Percentiles rank a stretch among this genome's conserved stretches.
Conservation (phyloP, 2,888 invertebrate species). For the Andrena trimmerana region DNA sequence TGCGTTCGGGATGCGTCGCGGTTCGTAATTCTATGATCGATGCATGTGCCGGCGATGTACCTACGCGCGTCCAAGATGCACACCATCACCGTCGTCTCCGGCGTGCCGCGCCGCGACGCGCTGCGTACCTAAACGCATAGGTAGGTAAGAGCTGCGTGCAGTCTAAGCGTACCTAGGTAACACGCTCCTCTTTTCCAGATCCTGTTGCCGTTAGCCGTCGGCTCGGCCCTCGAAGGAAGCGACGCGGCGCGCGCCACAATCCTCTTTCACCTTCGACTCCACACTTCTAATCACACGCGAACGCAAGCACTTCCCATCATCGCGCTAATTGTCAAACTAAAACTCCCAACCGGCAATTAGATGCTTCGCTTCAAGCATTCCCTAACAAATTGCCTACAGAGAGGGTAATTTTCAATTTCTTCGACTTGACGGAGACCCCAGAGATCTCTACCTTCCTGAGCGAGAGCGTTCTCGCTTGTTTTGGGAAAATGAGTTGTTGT, state of each 20-base stretch:
- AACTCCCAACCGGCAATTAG: no score
- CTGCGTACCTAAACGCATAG: constrained; percentile 2
- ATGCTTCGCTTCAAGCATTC: background rate
- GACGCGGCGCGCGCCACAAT: constrained; percentile 3
- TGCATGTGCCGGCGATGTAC: constrained; percentile 20
- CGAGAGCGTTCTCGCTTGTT: constrained; percentile 13
- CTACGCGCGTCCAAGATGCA: no score
- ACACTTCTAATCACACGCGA: background rate
- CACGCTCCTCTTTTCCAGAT: constrained; percentile 24
- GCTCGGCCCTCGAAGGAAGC: constrained; percentile 30
- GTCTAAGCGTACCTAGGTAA: constrained; percentile 1
- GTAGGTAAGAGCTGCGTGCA: background rate
- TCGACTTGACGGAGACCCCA: no score
- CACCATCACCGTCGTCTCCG: background rate
- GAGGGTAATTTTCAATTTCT: background rate
- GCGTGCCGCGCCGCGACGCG: background rate
- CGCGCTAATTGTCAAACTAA: no score
- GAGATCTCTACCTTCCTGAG: background rate
- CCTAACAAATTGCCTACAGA: no score
- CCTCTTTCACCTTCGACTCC: background rate
- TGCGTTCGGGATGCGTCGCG: constrained; percentile 82
- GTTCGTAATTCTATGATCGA: constrained; percentile 81
- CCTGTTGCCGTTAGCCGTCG: constrained; percentile 37
- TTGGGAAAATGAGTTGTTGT: constrained; percentile 24
- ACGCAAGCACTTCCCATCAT: background rate